Evolutionary conservation across 2,888 invertebrate genomes (phyloP).

Genomic region (Lasioglossum vierecki): DNA sequence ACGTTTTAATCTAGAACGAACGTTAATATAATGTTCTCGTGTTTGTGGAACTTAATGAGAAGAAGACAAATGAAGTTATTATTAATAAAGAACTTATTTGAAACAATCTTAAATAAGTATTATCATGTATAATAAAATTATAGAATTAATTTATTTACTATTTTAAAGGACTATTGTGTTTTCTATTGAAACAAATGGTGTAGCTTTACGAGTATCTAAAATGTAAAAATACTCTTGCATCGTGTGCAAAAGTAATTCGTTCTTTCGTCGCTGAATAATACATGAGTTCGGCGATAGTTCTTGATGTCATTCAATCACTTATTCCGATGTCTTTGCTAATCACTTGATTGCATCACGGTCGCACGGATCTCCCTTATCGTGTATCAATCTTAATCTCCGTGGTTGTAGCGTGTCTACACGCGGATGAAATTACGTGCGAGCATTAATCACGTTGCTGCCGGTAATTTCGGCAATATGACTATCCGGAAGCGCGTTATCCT

Average conservation of each 20-base stretch:
- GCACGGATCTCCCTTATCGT: slow-evolving; percentile 51
- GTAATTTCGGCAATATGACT: slow-evolving; percentile 63
- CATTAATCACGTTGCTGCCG: slow-evolving; percentile 65
- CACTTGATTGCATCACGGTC: slow-evolving; percentile 30
- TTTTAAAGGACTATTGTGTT: neutral
- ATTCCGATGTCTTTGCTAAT: slow-evolving; percentile 28
- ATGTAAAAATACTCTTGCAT: neutral
- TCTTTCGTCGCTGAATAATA: neutral
- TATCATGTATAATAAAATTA: no score
- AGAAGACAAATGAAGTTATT: no score
- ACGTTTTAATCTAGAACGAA: no score
- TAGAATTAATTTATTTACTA: no score
- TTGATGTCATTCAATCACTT: slow-evolving; percentile 25
- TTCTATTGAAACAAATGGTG: neutral
- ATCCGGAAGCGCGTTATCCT: slow-evolving; percentile 39
- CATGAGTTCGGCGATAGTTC: neutral
- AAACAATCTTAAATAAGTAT: no score
- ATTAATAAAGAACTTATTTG: no score
- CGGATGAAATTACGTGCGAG: slow-evolving; percentile 66
- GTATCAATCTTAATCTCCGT: slow-evolving; percentile 68
- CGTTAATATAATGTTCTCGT: no score
- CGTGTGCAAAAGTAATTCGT: no score
- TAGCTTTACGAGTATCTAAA: neutral
- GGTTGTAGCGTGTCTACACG: slow-evolving; percentile 45
- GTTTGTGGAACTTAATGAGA: no score